Evolutionary conservation across 92 coral and sea anemone species (phyloP), one percentile per base, ranked within the genome.

Genomic region (Montipora capitata): DNA sequence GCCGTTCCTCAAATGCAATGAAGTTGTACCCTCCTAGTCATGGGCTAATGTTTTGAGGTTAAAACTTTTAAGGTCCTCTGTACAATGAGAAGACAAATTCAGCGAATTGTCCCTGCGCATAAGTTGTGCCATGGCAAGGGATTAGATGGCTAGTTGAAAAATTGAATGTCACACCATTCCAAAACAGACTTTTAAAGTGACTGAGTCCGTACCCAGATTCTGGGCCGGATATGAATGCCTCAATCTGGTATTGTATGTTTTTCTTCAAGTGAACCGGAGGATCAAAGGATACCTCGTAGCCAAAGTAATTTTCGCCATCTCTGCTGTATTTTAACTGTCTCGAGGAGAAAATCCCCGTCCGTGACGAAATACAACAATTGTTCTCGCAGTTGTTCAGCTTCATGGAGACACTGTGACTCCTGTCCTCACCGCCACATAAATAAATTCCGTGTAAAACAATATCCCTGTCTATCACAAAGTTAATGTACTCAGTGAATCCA

Each of bases 271-370:
- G 39, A 38, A 10, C 51, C 8, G 77, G 11, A n/a, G 9, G 0
- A 14, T 81, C 12, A 68, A 81, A 81, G 7, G 54, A 42, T 39
- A 81, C 39, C 1, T 51, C 65, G 6, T 51, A 81, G 7, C 77
- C 86, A 59, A 51, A 51, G 3, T 15, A 51, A 9, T 1, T 4
- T 9, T 0, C 18, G 0, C 4, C 1, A 12, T 15, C 59, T 4
- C 51, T 4, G 51, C 51, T 45, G 40, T 35, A 45, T 10, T 49
- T 7, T 2, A 67, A 5, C 5, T 0, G 3, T 5, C 11, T 8
- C 17, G 75, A 48, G 5, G 15, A 0, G 51, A 66, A 80, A 2
- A 8, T 80, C 4, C 75, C 85, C 7, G 62, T 4, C 27, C 48
- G 40, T 35, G 49, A 12, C 43, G 5, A 40, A 1, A 65, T 13